Conservation (phyloP, 2,888 invertebrate species). For the Miltochrista miniata region DNA sequence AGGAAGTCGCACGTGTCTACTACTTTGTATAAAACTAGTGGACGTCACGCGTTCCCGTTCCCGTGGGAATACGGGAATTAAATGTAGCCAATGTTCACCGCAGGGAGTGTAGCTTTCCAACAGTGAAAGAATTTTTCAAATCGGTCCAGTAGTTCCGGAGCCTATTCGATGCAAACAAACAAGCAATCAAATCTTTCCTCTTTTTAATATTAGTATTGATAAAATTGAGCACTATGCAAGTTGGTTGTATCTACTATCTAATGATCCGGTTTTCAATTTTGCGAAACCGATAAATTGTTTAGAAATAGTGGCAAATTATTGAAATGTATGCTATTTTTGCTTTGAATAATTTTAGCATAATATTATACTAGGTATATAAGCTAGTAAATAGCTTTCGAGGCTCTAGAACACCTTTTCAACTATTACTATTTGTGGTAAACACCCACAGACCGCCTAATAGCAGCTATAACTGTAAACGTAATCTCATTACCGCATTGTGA, state of each 20-base stretch:
- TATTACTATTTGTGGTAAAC: conserved; percentile 51
- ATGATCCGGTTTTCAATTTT: conserved; percentile 41
- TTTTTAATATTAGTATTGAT: too few relatives aligned
- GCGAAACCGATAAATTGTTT: conserved; percentile 14
- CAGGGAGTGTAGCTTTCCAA: too few relatives aligned
- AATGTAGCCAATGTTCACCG: too few relatives aligned
- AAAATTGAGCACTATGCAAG: conserved; percentile 48
- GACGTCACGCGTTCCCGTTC: too few relatives aligned
- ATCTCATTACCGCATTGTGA: conserved; percentile 67
- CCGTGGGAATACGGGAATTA: too few relatives aligned
- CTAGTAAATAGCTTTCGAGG: conserved; percentile 32
- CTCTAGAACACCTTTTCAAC: conserved; percentile 34
- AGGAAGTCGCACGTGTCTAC: too few relatives aligned
- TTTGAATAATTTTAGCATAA: conserved; percentile 28
- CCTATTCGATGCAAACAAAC: too few relatives aligned
- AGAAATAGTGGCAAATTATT: conserved; percentile 16
- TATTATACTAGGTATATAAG: conserved; percentile 17
- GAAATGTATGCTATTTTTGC: conserved; percentile 23
- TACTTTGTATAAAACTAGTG: too few relatives aligned
- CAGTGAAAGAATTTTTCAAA: too few relatives aligned
- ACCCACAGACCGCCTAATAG: conserved; percentile 55
- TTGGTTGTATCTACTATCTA: conserved; percentile 29
- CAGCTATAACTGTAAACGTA: conserved; percentile 62
- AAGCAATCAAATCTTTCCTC: too few relatives aligned
- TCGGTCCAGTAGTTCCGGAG: too few relatives aligned